Evolutionary conservation across 23 tunicate species (phyloP), one percentile per base, ranked within the genome.

Genomic region (Styela clava): DNA sequence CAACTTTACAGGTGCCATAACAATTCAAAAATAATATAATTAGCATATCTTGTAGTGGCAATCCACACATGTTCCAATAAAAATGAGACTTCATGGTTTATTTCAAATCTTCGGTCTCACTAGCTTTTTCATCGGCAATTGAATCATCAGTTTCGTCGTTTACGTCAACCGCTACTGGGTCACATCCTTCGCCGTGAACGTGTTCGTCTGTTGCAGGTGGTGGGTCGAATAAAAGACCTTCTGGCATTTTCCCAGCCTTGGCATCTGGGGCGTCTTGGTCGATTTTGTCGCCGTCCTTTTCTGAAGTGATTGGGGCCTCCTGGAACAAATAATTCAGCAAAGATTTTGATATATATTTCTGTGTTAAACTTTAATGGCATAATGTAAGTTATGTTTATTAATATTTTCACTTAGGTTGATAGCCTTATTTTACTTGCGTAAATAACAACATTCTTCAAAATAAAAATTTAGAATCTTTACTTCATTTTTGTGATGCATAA

Each of bases 121-220:
- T n/a, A n/a, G n/a, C n/a, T n/a, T n/a, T n/a, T n/a, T 76, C 65
- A 12, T 44, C 81, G 24, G 65, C 81, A 22, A 44, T 27, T 44
- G 21, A 16, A 9, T 76, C 81, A 16, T 51, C 31, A 37, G 27
- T n/a, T 3, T 34, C 29, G 77, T 71, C 34, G 16, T 34, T 34
- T 18, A 76, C 81, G 64, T 76, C 81, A 20, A 76, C 81, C 7
- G 81, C 35, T 21, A 76, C 52, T 19, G 81, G 81, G 16, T 76
- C 81, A 24, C 81, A 76, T 9, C 65, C 81, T 51, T 51, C 65
- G 68, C 65, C 65, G 32, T 76, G 81, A 1, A 33, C 2, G 68
- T 76, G 81, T 52, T 76, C 81, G 20, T n/a, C 81, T 25, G 52
- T 76, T 12, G 52, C 64, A 12, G 64, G 65, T 24, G 81, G 81